These are phyloP conservation scores for Paraplagusia blochii DNA, from an alignment of 2,113 vertebrate genomes.

Conservation along the genomic window DNA sequence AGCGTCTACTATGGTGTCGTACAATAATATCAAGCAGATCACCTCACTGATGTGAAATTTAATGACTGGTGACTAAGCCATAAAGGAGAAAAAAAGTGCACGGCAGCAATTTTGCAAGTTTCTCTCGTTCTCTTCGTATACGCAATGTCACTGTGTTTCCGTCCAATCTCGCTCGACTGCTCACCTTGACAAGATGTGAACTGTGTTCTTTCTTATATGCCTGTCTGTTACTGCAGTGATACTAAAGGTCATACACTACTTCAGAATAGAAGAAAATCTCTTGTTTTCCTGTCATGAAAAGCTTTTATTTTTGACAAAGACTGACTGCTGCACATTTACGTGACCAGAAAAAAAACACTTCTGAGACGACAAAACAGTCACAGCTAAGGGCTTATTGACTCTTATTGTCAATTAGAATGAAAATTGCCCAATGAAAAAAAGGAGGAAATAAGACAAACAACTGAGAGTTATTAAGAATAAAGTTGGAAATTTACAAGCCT, in stretches of 20 bases:
- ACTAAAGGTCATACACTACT: constrained; percentile 30
- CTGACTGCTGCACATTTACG: background rate
- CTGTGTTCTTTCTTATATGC: constrained; percentile 34
- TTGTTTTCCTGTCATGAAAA: constrained; percentile 31
- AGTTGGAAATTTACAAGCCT: too few species aligned
- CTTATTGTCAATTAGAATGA: background rate
- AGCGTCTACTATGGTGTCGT: constrained; percentile 16
- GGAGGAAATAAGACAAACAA: too few species aligned
- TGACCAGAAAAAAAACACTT: background rate
- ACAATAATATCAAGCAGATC: constrained; percentile 53
- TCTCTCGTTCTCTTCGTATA: constrained; percentile 10
- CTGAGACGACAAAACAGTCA: background rate
- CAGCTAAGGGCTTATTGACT: too few species aligned
- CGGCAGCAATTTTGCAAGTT: constrained; percentile 41
- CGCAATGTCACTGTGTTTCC: constrained; percentile 39
- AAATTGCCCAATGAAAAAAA: too few species aligned
- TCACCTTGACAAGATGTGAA: constrained; percentile 52
- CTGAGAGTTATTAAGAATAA: too few species aligned
- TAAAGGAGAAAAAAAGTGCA: constrained; percentile 51
- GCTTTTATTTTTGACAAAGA: too few species aligned
- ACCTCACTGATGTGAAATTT: constrained; percentile 58
- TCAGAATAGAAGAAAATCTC: constrained; percentile 25
- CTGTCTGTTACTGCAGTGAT: constrained; percentile 38
- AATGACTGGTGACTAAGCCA: constrained; percentile 58
- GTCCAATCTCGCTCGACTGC: constrained; percentile 22